Base-by-base conservation (phyloP, 2,888 invertebrate species). In the Phengaris alcon region DNA sequence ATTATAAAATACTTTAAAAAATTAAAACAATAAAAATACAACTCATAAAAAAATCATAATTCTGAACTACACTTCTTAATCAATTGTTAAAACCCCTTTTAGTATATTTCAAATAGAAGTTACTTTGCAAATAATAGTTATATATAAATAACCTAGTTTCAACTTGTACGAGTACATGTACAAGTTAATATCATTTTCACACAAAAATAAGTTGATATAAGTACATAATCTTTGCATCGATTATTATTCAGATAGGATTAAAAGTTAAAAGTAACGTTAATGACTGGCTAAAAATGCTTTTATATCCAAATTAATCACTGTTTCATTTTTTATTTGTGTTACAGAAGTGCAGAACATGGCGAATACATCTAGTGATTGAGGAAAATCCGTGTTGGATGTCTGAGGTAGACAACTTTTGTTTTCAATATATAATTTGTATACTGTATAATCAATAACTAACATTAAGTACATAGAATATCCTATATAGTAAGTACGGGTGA, bases 221-320 rank as follows among this genome's bases (percentile, higher is more conserved):
- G 9, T 59, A 22, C 9, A 22, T 22, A 9, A 59, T 59, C 22
- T 22, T 22, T 8, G 57, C 52, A 57, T 46, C 46, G 46, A 68
- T n/a, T 15, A 69, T 69, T 22, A 22, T 22, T 35, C 1, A 35
- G 46, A 48, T 48, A 69, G 48, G 48, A 8, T 69, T 46, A 68
- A 44, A 35, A 69, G 6, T 51, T 70, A 70, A 51, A 22, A 15
- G 15, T 15, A 15, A 48, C 9, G 15, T 51, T 51, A 48, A 51
- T 70, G 70, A 70, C 51, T 52, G 15, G 51, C 48, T 15, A 8
- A 48, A 70, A 69, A 70, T 22, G 22, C 22, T 70, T 70, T 51
- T 70, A 51, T 12, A 59, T 35, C 7, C 7, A 12, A 64, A 64
- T 59, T 12, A 64, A 64, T 64, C 64, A 12, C 35, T 64, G 35